These are phyloP conservation scores for Subacronicta megacephala DNA, from an alignment of 2,888 invertebrate species.

Conservation along the genomic window DNA sequence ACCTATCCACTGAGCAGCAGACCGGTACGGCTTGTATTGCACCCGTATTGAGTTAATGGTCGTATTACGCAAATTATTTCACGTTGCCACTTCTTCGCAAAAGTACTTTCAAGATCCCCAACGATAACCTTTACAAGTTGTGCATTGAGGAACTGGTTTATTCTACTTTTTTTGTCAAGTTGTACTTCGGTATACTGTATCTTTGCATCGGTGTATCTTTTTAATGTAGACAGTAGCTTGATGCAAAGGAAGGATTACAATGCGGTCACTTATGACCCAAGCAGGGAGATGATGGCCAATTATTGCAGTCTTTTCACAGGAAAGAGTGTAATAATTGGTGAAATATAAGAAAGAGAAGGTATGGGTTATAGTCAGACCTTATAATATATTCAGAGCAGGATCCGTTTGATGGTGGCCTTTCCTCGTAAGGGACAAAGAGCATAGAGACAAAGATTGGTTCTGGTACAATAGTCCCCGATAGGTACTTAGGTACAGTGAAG, in stretches of 20 bases:
- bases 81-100: constrained; percentile 16
- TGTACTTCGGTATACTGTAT: not conserved
- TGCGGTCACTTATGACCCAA: constrained; percentile 4
- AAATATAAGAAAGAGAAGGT: not conserved
- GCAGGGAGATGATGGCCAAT: constrained; percentile 6
- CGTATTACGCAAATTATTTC: constrained; percentile 11
- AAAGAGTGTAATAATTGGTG: too few species aligned
- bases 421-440: constrained; percentile 36
- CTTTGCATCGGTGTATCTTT: constrained; percentile 8
- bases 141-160: constrained; percentile 28
- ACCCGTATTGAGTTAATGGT: constrained; percentile 16
- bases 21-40: constrained; percentile 12
- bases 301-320: too few species aligned
- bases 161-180: constrained; percentile 28
- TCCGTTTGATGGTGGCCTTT: constrained; percentile 30
- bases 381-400: constrained; percentile 43
- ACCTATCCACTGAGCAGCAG: constrained; percentile 1
- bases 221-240: constrained; percentile 15
- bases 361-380: constrained; percentile 10
- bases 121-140: constrained; percentile 24
- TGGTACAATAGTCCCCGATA: constrained; percentile 40
- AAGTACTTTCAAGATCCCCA: constrained; percentile 13
- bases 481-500: constrained; percentile 25
- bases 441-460: constrained; percentile 33
- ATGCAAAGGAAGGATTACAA: constrained; percentile 6